Evolutionary conservation across 2,113 vertebrate genomes (phyloP).

Genomic region (Tautogolabrus adspersus): DNA sequence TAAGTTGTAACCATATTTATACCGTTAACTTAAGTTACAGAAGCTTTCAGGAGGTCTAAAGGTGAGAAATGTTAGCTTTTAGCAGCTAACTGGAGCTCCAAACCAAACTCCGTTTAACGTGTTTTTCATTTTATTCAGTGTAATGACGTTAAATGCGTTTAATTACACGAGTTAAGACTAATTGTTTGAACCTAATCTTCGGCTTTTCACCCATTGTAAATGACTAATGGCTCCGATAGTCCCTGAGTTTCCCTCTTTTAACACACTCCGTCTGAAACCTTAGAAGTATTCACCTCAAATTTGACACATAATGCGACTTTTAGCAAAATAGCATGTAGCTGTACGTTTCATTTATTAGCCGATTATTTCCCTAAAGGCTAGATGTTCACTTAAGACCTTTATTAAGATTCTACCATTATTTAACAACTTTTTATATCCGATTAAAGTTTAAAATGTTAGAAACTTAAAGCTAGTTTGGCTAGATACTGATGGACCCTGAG

Average conservation of each 20-base stretch:
- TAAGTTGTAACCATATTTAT: background rate
- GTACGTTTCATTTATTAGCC: background rate
- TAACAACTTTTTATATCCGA: background rate
- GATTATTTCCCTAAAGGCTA: rapidly evolving
- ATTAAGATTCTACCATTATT: rapidly evolving
- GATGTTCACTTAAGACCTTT: rapidly evolving
- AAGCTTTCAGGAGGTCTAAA: background rate
- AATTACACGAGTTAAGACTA: too few relatives aligned
- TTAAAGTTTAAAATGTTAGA: background rate
- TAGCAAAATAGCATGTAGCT: background rate
- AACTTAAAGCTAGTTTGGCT: background rate
- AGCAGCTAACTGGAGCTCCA: conserved; percentile 8
- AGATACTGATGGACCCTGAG: too few relatives aligned
- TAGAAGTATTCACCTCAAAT: background rate
- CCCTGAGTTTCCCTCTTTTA: background rate
- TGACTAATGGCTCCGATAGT: background rate
- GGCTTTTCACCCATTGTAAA: background rate
- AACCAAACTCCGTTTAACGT: background rate
- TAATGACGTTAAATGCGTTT: background rate
- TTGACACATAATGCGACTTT: background rate
- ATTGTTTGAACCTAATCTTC: too few relatives aligned
- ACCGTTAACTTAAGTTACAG: background rate
- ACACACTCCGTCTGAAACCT: background rate
- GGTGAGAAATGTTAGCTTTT: background rate
- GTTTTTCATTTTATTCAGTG: background rate